Conservation (phyloP, 2,113 vertebrate genomes). For the Mormyrus iriodes region DNA sequence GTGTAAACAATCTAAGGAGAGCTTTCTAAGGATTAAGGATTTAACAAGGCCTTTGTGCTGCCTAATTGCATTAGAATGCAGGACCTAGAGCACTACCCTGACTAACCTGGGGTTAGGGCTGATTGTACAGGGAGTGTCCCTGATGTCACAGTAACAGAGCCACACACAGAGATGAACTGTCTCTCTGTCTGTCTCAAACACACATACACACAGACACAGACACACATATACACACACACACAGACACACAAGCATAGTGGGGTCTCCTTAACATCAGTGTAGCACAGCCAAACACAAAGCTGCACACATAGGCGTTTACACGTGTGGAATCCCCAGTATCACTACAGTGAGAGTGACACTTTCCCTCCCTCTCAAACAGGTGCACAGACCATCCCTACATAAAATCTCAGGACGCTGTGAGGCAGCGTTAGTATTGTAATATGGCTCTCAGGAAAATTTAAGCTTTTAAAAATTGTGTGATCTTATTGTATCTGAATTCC, state of each 20-base stretch:
- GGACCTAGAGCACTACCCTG: slow-evolving; percentile 60
- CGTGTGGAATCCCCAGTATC: neutral
- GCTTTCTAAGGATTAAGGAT: slow-evolving; percentile 55
- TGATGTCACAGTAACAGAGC: neutral
- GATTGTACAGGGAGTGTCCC: neutral
- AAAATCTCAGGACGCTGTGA: neutral
- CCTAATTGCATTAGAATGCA: slow-evolving; percentile 77
- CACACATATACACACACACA: slow-evolving; percentile 25
- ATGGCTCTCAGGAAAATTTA: neutral
- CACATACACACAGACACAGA: slow-evolving; percentile 30
- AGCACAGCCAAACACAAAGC: neutral
- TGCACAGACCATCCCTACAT: slow-evolving; percentile 26
- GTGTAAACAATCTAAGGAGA: slow-evolving; percentile 27
- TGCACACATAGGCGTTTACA: slow-evolving; percentile 25
- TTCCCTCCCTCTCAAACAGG: slow-evolving; percentile 31
- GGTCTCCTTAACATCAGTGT: neutral
- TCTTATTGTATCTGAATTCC: no score
- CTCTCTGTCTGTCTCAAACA: slow-evolving; percentile 24
- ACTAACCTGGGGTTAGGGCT: slow-evolving; percentile 32
- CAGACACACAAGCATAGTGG: neutral
- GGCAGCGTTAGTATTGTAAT: neutral
- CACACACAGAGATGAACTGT: slow-evolving; percentile 3
- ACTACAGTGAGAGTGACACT: slow-evolving; percentile 5
- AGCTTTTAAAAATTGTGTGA: neutral
- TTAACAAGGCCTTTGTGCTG: slow-evolving; percentile 71